Conservation (phyloP, 1,140 invertebrate genomes). For the Eumaeus atala region DNA sequence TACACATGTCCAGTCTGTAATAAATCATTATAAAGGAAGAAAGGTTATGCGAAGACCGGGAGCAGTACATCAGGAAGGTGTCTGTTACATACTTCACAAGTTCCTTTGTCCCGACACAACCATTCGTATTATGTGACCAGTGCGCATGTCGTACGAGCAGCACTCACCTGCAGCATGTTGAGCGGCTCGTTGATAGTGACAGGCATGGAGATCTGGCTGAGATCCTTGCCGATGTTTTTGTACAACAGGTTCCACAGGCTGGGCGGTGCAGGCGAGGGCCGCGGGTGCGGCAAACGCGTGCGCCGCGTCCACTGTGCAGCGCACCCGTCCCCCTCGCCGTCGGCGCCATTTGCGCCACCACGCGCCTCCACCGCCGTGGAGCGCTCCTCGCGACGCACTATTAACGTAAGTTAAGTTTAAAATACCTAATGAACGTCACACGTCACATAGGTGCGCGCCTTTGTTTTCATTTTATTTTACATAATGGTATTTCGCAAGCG, state of each 20-base stretch:
- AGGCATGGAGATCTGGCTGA: slow-evolving; percentile 83
- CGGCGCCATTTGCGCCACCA: too few species aligned
- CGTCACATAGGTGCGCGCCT: too few species aligned
- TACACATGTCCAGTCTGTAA: too few species aligned
- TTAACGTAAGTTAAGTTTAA: too few species aligned
- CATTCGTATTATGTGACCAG: background rate
- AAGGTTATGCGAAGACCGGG: background rate
- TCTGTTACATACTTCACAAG: too few species aligned
- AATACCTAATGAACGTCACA: too few species aligned
- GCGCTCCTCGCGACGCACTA: slow-evolving; percentile 5
- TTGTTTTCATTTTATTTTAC: too few species aligned
- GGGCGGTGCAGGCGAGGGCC: slow-evolving; percentile 83
- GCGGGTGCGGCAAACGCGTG: slow-evolving; percentile 80
- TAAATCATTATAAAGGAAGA: background rate
- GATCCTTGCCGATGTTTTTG: slow-evolving; percentile 91
- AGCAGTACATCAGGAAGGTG: too few species aligned
- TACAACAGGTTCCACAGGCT: slow-evolving; percentile 87
- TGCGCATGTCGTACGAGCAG: background rate
- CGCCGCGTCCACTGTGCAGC: slow-evolving; percentile 75
- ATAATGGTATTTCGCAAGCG: too few species aligned
- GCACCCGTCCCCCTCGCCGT: too few species aligned
- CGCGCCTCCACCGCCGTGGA: background rate
- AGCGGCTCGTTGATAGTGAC: slow-evolving; percentile 91
- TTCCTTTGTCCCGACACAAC: too few species aligned
- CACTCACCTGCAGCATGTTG: slow-evolving; percentile 81